Evolutionary conservation across 2,797 vertebrate species (phyloP), one percentile per base, ranked within the genome.

Genomic region (Arnoldichthys spilopterus): DNA sequence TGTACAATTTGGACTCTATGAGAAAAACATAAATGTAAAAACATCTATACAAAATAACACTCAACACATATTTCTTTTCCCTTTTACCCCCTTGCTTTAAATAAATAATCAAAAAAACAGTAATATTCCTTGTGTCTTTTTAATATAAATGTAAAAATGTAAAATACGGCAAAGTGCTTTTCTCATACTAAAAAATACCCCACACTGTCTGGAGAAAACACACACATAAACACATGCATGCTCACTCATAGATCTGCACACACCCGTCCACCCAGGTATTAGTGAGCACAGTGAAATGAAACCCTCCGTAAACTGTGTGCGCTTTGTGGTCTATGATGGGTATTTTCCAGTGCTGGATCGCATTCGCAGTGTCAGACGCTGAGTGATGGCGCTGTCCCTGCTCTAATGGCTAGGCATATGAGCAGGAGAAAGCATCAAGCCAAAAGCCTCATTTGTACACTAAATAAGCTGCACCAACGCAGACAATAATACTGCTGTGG

Each of bases 401-500:
- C 11, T 47, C 45, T 80, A 80, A 85, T 82, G 49, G 71, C 53
- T 18, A 13, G n/a, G 77, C 59, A 13, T 80, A 68, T 54, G 74
- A 73, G 71, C 64, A 51, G 34, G 51, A 67, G 40, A 72, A 81
- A 79, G 75, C 74, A 82, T 78, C 70, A 72, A 49, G 76, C 68
- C 20, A 67, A 63, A 56, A 74, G 84, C 70, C 72, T 78, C 78
- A 78, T 83, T 83, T 81, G 77, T 77, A 85, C 79, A 71, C 73
- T 71, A 82, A 82, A 78, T 80, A 78, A 78, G 72, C 75, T 53
- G 61, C 64, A 64, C 80, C 51, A 73, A 84, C 78, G 77, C 72
- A 82, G 71, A 84, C 73, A 82, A 84, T 84, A 80, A 81, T 78
- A 74, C 84, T 80, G 59, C 80, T 77, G 72, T 76, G 82, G 79